These are phyloP conservation scores for Ellobium chinense DNA, from an alignment of 2,888 invertebrate genomes.

Conservation along the genomic window DNA sequence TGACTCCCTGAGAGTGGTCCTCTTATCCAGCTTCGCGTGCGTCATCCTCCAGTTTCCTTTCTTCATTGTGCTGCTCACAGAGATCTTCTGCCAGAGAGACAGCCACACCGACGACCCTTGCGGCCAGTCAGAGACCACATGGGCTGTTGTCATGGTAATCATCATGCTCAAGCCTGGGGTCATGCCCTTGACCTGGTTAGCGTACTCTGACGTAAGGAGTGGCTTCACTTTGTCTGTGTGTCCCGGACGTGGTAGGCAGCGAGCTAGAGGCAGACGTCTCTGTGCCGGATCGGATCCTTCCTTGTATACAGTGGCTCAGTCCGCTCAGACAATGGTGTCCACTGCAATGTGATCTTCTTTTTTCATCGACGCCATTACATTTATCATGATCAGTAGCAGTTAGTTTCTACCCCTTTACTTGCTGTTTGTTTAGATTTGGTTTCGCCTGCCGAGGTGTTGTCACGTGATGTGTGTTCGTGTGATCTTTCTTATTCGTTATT, in stretches of 20 bases:
- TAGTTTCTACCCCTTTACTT: too few species aligned
- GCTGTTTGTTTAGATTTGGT: too few species aligned
- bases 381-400: too few species aligned
- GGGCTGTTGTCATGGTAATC: constrained; percentile 45
- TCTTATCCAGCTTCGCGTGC: constrained; percentile 39
- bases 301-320: not conserved
- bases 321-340: not conserved
- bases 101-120: not conserved
- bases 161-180: constrained; percentile 51
- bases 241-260: not conserved
- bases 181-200: constrained; percentile 49
- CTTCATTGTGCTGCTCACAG: constrained; percentile 46
- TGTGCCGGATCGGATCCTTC: not conserved
- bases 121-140: constrained; percentile 42
- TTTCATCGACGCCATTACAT: too few species aligned
- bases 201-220: constrained; percentile 47
- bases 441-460: too few species aligned
- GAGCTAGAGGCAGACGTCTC: not conserved
- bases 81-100: constrained; percentile 43
- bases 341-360: not conserved
- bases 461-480: too few species aligned
- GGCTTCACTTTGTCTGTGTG: constrained; percentile 16
- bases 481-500: too few species aligned
- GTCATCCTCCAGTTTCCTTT: constrained; percentile 50
- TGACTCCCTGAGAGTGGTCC: constrained; percentile 48